A percentile compares a stretch with the other conserved stretches of the same genome.
Evolutionary conservation across 2,888 invertebrate genomes (phyloP).

Genomic region (Clunio marinus): DNA sequence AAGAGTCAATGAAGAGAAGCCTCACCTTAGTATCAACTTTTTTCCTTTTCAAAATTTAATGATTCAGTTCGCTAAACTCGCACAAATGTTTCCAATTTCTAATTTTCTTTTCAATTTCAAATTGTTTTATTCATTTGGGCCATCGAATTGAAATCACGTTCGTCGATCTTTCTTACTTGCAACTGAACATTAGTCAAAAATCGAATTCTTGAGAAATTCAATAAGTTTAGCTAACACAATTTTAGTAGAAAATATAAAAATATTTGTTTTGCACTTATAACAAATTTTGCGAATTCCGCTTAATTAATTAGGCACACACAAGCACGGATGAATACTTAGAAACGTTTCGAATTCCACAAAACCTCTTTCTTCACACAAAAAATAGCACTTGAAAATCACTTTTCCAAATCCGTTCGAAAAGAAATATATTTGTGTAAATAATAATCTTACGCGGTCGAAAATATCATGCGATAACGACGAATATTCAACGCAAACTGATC

Average conservation of each 20-base stretch:
- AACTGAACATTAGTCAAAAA: too few relatives aligned
- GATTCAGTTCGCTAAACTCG: neutral
- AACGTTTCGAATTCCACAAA: constrained; percentile 10
- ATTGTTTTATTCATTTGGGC: neutral
- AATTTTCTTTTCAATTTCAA: neutral
- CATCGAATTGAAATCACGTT: too few relatives aligned
- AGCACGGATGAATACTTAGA: constrained; percentile 1
- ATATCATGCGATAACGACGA: neutral
- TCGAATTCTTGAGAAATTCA: too few relatives aligned
- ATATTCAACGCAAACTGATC: constrained; percentile 18
- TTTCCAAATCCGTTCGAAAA: neutral
- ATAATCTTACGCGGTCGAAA: neutral
- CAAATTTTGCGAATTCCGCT: neutral
- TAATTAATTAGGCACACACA: constrained; percentile 20
- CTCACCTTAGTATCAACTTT: constrained; percentile 10
- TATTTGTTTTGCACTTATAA: neutral
- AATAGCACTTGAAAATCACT: constrained; percentile 22
- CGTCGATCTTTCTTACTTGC: too few relatives aligned
- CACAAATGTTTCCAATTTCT: neutral
- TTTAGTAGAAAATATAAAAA: too few relatives aligned
- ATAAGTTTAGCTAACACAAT: too few relatives aligned
- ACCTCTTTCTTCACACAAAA: neutral
- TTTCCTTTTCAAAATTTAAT: neutral
- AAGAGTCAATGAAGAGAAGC: constrained; percentile 3
- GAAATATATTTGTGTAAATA: neutral